These are phyloP conservation scores for Apodemia zela DNA, from an alignment of 2,888 invertebrate species.

Conservation along the genomic window DNA sequence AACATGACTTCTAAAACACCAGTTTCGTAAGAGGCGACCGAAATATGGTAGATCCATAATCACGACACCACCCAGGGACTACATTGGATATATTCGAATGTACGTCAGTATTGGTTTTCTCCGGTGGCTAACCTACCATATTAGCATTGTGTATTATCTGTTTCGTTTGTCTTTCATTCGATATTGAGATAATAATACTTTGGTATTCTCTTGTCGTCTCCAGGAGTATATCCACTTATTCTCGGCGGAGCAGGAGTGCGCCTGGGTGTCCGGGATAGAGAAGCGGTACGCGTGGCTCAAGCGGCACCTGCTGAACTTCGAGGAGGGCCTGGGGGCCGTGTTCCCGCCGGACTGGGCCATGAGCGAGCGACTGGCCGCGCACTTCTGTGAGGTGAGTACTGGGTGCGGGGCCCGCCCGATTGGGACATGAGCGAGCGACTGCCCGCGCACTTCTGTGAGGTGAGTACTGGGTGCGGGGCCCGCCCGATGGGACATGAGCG, in stretches of 20 bases:
- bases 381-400: slow-evolving; percentile 86
- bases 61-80: too few species aligned
- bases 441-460: slow-evolving; percentile 91
- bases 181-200: too few species aligned
- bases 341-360: slow-evolving; percentile 97
- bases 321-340: slow-evolving; percentile 90
- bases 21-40: too few species aligned
- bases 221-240: slow-evolving; percentile 97
- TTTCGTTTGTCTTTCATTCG: too few species aligned
- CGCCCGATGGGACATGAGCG: slow-evolving; percentile 96
- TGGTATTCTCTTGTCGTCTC: neutral
- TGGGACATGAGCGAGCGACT: too few species aligned
- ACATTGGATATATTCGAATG: too few species aligned
- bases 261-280: slow-evolving; percentile 98
- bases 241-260: slow-evolving; percentile 96
- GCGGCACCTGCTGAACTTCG: slow-evolving; percentile 95
- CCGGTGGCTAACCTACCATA: too few species aligned
- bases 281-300: slow-evolving; percentile 98
- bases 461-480: slow-evolving; percentile 83
- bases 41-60: too few species aligned
- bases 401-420: too few species aligned
- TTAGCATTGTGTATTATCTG: too few species aligned
- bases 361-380: slow-evolving; percentile 93
- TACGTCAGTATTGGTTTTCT: too few species aligned
- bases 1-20: too few species aligned